Conservation (phyloP, 2,797 vertebrate genomes). For the Anguilla megastoma region DNA sequence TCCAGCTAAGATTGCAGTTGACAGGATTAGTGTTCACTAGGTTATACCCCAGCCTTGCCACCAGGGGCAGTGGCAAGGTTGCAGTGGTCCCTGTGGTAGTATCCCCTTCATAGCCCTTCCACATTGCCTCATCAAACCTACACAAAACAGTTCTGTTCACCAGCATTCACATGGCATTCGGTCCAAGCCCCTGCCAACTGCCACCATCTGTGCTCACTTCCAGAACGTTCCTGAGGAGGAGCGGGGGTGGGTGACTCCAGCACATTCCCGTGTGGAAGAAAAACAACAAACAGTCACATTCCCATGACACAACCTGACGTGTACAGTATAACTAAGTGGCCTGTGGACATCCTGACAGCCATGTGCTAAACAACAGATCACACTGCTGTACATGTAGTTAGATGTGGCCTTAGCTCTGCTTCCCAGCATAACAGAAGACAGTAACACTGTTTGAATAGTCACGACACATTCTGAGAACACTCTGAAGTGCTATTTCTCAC, state of each 20-base stretch:
- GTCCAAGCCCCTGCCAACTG: conserved; percentile 32
- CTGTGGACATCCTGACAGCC: neutral
- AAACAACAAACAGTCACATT: conserved; percentile 25
- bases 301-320: neutral
- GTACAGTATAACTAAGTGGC: neutral
- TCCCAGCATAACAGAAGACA: neutral
- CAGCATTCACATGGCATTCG: conserved; percentile 17
- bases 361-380: neutral
- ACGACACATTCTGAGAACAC: neutral
- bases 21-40: neutral
- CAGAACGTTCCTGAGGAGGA: conserved; percentile 25
- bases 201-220: conserved; percentile 35
- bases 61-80: neutral
- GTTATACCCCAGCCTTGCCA: neutral
- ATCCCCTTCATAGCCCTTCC: neutral
- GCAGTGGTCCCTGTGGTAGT: neutral
- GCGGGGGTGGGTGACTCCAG: conserved; percentile 29
- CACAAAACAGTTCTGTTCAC: neutral
- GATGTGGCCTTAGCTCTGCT: neutral
- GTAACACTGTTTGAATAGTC: neutral
- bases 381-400: neutral
- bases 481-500: neutral
- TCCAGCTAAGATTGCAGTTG: neutral
- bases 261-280: neutral
- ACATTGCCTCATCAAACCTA: neutral